Percentiles rank a stretch among this genome's conserved stretches.
Evolutionary conservation across 2,888 invertebrate species (phyloP).

Genomic region (Epirrita christyi): DNA sequence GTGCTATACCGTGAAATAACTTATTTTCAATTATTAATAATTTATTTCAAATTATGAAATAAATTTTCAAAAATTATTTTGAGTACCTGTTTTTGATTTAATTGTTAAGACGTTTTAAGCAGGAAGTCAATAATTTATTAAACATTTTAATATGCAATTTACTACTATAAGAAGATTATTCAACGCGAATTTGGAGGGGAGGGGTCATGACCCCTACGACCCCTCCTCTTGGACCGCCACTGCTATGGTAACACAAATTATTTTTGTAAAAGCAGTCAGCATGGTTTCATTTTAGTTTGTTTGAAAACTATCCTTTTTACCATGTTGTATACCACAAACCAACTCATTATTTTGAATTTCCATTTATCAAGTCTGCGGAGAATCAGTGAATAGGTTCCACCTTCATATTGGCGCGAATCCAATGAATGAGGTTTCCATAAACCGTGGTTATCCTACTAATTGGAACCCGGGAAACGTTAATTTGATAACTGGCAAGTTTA

Average conservation of each 20-base stretch:
- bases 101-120: too few relatives aligned
- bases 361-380: constrained; percentile 32
- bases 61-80: too few relatives aligned
- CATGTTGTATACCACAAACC: constrained; percentile 26
- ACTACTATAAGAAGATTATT: too few relatives aligned
- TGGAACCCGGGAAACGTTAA: constrained; percentile 57
- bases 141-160: too few relatives aligned
- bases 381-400: constrained; percentile 39
- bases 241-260: background rate
- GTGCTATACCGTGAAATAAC: too few relatives aligned
- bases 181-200: too few relatives aligned
- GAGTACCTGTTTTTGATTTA: too few relatives aligned
- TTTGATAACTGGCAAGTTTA: constrained; percentile 55
- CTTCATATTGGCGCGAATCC: constrained; percentile 45
- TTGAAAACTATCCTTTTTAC: constrained; percentile 4
- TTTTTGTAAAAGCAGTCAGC: constrained; percentile 1
- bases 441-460: constrained; percentile 55
- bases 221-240: too few relatives aligned
- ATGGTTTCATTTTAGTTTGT: background rate
- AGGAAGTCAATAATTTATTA: too few relatives aligned
- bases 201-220: too few relatives aligned
- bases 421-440: constrained; percentile 51
- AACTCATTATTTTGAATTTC: constrained; percentile 31
- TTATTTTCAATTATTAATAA: too few relatives aligned
- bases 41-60: too few relatives aligned